A percentile compares a stretch with the other conserved stretches of the same genome.
Evolutionary conservation across 2,797 vertebrate genomes (phyloP).

Genomic region (Phyllotis vaccarum): DNA sequence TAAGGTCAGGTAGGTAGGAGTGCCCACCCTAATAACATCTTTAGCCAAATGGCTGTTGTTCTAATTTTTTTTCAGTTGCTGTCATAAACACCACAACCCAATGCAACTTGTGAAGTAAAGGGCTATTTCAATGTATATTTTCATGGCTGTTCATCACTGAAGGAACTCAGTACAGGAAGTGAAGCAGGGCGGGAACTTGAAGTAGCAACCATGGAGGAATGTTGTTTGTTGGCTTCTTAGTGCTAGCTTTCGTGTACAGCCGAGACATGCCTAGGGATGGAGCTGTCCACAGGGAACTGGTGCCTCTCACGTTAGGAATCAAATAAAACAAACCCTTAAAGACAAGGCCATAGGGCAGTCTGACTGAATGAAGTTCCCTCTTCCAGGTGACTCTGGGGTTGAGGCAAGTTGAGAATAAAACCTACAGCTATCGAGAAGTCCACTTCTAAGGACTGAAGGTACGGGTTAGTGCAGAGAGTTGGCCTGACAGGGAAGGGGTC

Average conservation of each 20-base stretch:
- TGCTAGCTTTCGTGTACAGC: neutral
- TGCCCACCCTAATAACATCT: neutral
- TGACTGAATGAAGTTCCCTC: neutral
- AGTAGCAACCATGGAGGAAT: neutral
- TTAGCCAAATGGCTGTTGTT: neutral
- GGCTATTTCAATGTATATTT: neutral
- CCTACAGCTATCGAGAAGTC: neutral
- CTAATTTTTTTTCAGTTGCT: neutral
- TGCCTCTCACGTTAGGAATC: neutral
- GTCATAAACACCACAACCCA: neutral
- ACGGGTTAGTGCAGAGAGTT: neutral
- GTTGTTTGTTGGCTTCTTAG: neutral
- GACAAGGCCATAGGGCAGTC: neutral
- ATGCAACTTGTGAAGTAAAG: neutral
- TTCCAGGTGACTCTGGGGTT: neutral
- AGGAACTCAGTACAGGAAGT: neutral
- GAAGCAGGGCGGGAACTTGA: neutral
- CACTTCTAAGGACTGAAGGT: neutral
- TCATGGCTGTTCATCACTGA: neutral
- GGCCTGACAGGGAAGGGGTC: neutral
- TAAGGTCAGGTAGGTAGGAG: neutral
- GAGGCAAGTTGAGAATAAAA: neutral
- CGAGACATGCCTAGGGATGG: neutral
- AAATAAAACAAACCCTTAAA: neutral
- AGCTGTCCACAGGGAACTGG: neutral